These are phyloP conservation scores for Platynereis dumerilii DNA, from an alignment of 2,888 invertebrate genomes.

Conservation along the genomic window DNA sequence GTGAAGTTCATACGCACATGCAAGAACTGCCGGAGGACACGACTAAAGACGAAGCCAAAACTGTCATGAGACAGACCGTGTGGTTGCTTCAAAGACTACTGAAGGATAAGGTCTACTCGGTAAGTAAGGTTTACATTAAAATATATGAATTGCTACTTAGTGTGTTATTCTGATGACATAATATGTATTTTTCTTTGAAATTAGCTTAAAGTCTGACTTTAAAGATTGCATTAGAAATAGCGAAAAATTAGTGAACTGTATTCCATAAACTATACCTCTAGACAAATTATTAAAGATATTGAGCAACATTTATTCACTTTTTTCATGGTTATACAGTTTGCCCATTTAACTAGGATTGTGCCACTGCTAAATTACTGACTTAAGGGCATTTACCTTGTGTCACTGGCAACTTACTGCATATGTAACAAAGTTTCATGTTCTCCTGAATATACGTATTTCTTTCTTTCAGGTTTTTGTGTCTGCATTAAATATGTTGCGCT, in stretches of 20 bases:
- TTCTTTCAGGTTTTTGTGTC: constrained; percentile 54
- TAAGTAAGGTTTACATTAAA: constrained; percentile 40
- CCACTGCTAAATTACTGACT: no score
- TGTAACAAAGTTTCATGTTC: background rate
- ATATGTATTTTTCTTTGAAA: no score
- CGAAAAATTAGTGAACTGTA: background rate
- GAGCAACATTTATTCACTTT: no score
- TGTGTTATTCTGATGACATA: no score
- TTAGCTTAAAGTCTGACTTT: background rate
- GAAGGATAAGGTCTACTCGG: constrained; percentile 61
- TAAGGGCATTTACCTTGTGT: no score
- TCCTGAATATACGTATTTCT: background rate
- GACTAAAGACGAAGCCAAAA: constrained; percentile 56
- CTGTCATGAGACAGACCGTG: constrained; percentile 54
- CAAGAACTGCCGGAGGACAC: constrained; percentile 43
- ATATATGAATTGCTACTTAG: no score
- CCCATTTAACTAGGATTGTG: no score
- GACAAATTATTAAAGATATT: no score
- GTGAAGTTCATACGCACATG: constrained; percentile 57
- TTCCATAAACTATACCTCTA: no score
- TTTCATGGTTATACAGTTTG: no score
- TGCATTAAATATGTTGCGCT: constrained; percentile 49
- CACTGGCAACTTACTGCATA: no score
- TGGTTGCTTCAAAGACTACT: constrained; percentile 57
- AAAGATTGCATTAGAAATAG: background rate